Evolutionary conservation across 1,140 invertebrate genomes (phyloP).

Genomic region (Drosophila asahinai): DNA sequence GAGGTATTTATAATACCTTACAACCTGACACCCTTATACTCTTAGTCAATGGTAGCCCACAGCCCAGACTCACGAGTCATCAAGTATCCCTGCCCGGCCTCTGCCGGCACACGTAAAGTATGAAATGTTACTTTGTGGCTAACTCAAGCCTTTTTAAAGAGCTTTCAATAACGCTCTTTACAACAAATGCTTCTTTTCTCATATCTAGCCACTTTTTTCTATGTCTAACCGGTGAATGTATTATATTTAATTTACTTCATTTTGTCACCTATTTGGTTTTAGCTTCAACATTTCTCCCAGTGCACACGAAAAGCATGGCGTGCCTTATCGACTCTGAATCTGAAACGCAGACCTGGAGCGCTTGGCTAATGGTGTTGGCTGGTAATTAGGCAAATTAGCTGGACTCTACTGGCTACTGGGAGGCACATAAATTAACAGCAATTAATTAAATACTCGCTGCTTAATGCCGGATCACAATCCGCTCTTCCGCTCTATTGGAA

Average conservation of each 20-base stretch:
- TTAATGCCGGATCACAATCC: slow-evolving; percentile 37
- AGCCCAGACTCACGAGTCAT: too few species aligned
- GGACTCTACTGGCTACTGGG: slow-evolving; percentile 43
- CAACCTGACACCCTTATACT: neutral
- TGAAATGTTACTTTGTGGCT: too few species aligned
- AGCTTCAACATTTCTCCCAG: slow-evolving; percentile 1
- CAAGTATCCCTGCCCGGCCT: too few species aligned
- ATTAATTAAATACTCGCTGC: slow-evolving; percentile 62
- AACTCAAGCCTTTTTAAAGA: too few species aligned
- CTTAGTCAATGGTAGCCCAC: too few species aligned
- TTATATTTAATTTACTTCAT: too few species aligned
- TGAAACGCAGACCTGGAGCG: slow-evolving; percentile 18
- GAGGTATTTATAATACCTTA: neutral
- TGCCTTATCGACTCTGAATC: slow-evolving; percentile 68
- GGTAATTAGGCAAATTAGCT: slow-evolving; percentile 78
- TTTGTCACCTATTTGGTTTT: too few species aligned
- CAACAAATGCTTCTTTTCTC: too few species aligned
- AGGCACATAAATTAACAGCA: slow-evolving; percentile 59
- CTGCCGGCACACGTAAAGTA: too few species aligned
- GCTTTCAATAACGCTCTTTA: too few species aligned
- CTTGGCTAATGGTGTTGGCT: slow-evolving; percentile 66
- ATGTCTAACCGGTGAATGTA: too few species aligned
- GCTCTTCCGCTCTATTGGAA: slow-evolving; percentile 27
- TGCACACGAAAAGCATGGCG: slow-evolving; percentile 36
- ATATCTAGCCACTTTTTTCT: too few species aligned